Evolutionary conservation across 2,797 vertebrate species (phyloP).

Genomic region (Podarcis lilfordi): DNA sequence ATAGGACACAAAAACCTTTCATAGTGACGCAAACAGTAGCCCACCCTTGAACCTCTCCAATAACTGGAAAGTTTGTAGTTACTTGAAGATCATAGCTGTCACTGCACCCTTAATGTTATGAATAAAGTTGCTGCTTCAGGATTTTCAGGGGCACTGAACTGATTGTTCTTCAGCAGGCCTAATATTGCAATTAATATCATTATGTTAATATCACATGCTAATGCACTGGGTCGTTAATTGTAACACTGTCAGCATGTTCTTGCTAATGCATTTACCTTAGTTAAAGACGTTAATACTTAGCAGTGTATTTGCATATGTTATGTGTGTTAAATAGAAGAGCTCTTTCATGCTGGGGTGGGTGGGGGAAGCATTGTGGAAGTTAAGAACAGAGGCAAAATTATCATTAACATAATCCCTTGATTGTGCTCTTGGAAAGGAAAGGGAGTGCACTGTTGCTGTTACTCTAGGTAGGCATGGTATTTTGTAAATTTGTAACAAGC

Average conservation of each 20-base stretch:
- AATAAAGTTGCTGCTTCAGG: slow-evolving; percentile 52
- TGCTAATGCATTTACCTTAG: slow-evolving; percentile 53
- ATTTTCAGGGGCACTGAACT: slow-evolving; percentile 55
- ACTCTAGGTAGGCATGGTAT: too few relatives aligned
- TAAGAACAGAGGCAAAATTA: background rate
- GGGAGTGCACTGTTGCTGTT: background rate
- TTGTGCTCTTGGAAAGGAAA: background rate
- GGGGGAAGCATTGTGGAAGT: background rate
- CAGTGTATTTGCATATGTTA: slow-evolving; percentile 32
- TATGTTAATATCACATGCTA: slow-evolving; percentile 58
- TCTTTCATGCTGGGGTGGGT: background rate
- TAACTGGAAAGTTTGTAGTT: slow-evolving; percentile 40
- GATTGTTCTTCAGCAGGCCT: slow-evolving; percentile 58
- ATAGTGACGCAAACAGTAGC: background rate
- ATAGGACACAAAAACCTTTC: background rate
- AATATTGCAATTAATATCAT: slow-evolving; percentile 67
- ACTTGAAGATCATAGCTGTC: slow-evolving; percentile 55
- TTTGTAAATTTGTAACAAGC: background rate
- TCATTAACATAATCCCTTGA: background rate
- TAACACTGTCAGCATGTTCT: slow-evolving; percentile 60
- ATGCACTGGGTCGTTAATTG: slow-evolving; percentile 61
- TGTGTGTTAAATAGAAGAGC: slow-evolving; percentile 41
- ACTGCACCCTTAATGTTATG: slow-evolving; percentile 50
- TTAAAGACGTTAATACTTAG: slow-evolving; percentile 47
- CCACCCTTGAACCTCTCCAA: background rate